These are phyloP conservation scores for Rotaria socialis DNA, from an alignment of 2,888 invertebrate species.

Conservation along the genomic window DNA sequence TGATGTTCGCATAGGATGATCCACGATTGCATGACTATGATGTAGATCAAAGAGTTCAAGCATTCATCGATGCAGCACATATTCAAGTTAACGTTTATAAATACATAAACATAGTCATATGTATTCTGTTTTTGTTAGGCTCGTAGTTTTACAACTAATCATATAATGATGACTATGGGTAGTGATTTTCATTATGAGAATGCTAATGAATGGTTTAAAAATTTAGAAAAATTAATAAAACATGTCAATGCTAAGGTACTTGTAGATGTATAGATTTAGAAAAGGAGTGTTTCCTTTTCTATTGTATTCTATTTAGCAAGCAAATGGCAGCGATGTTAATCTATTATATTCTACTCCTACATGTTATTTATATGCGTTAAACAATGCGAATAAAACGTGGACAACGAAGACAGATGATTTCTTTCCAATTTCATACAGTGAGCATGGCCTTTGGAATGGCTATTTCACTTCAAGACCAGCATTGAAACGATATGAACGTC, in stretches of 20 bases:
- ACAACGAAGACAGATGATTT: conserved; percentile 71
- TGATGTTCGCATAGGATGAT: conserved; percentile 73
- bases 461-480: conserved; percentile 62
- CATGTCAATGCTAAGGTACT: conserved; percentile 64
- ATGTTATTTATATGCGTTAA: conserved; percentile 61
- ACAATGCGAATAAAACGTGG: conserved; percentile 68
- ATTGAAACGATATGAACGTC: conserved; percentile 60
- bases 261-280: too few relatives aligned
- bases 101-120: conserved; percentile 50
- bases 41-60: conserved; percentile 68
- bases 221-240: conserved; percentile 62
- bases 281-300: too few relatives aligned
- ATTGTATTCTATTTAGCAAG: conserved; percentile 47
- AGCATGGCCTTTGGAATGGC: conserved; percentile 89
- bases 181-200: conserved; percentile 82
- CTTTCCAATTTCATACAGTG: conserved; percentile 68
- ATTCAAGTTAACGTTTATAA: conserved; percentile 62
- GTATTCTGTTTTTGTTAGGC: conserved; percentile 51
- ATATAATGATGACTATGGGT: conserved; percentile 79
- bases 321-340: conserved; percentile 64
- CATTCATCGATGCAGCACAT: conserved; percentile 49
- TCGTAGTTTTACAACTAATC: conserved; percentile 64
- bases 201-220: conserved; percentile 74
- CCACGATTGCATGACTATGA: conserved; percentile 75
- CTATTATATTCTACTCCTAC: conserved; percentile 66